Percentiles rank a stretch among this genome's conserved stretches.
Evolutionary conservation across 2,888 invertebrate species (phyloP).

Genomic region (Metallyticus violacea): DNA sequence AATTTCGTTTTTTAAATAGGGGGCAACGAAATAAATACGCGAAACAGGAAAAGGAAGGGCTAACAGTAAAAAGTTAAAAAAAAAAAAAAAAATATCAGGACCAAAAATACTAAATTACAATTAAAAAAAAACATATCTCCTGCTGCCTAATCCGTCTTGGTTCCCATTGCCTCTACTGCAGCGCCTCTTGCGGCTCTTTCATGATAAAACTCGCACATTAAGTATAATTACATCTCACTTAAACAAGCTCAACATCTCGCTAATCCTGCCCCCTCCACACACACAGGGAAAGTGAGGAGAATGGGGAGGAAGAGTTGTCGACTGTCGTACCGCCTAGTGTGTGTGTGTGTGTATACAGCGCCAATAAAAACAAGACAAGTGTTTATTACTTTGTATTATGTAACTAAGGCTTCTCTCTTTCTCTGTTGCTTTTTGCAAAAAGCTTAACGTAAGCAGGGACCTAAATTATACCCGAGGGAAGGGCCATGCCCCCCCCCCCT

Average conservation of each 20-base stretch:
- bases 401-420: constrained; percentile 1
- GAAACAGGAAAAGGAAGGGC: background rate
- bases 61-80: background rate
- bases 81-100: background rate
- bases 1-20: background rate
- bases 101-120: constrained; percentile 16
- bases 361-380: constrained; percentile 18
- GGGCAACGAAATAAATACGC: background rate
- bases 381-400: constrained; percentile 15
- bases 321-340: no score
- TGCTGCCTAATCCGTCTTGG: constrained; percentile 9
- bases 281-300: background rate
- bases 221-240: constrained; percentile 14
- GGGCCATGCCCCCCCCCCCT: no score
- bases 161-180: background rate
- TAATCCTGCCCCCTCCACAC: constrained; percentile 3
- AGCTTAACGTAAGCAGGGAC: constrained; percentile 1
- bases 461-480: background rate
- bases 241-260: constrained; percentile 15
- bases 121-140: constrained; percentile 11
- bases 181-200: background rate
- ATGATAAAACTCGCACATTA: constrained; percentile 14
- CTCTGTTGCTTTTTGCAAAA: background rate
- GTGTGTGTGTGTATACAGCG: background rate
- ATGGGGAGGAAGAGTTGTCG: no score